Evolutionary conservation across 2,888 invertebrate species (phyloP), one percentile per base, ranked within the genome.

Genomic region (Pyrochroa serraticornis): DNA sequence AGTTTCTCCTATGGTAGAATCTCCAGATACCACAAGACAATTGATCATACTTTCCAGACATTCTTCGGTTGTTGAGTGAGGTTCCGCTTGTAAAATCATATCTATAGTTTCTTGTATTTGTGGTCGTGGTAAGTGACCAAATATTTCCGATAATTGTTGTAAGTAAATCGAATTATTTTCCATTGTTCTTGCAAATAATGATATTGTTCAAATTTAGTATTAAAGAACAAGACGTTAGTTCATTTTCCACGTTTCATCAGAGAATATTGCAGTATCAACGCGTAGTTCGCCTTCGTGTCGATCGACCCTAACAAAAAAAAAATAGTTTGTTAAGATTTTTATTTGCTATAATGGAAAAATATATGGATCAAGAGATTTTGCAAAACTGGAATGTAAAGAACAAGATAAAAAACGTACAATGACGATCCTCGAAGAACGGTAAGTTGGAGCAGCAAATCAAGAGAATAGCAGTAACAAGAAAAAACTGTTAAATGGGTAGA

Each of bases 1-100:
- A 22, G 6, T 7, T 10, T 0, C 1, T 1, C 9, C n/a, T 36
- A 36, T 31, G 30, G 46, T 41, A 2, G 58, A 58, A 38, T 53
- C 58, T 22, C 52, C 58, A 13, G 48, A 53, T 12, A 44, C 44
- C 8, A 54, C 13, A 7, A 60, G 33, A 6, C 55, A 34, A 43
- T 60, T 60, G 1, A 55, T 35, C 60, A 60, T 60, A 9, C 13
- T 51, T 30, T 51, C 55, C 9, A 60, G 36, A 8, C 47, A 31
- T 43, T 55, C 51, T 33, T 42, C 55, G 10, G 35, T 9, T 7
- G 42, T 9, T n/a, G 38, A n/a, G 30, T n/a, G 13, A 33, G 1
- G 12, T 12, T 59, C 3, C 32, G 38, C 8, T 36, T 49, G 46
- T 35, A 46, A 12, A 7, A 59, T 45, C 7, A 54, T 35, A 13